A percentile compares a stretch with the other conserved stretches of the same genome.
phyloP scores from a whole-genome alignment of 2,113 vertebrate genomes.

The Oxyura jamaicensis region DNA sequence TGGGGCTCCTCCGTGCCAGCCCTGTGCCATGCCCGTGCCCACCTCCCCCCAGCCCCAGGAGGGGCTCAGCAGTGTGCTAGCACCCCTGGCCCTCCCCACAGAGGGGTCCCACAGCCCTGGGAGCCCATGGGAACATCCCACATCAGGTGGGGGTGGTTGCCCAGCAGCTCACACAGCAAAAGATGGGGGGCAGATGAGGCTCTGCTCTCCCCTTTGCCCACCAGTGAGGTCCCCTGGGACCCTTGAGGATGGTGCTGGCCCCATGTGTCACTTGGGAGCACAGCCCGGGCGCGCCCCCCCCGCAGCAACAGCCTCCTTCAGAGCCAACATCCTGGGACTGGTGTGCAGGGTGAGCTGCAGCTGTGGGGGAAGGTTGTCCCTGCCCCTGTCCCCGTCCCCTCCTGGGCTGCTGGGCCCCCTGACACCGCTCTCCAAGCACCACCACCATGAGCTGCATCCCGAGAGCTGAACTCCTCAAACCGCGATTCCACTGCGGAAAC shows the following conservation, averaged over 20 bases:
- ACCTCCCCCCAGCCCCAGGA: neutral
- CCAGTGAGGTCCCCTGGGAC: neutral
- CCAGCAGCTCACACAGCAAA: neutral
- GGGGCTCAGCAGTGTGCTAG: fast-evolving
- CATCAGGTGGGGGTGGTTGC: neutral
- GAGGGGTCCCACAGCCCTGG: neutral
- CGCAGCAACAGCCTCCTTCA: neutral
- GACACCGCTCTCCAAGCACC: fast-evolving
- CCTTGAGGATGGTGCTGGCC: neutral
- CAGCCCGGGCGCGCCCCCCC: too few species aligned
- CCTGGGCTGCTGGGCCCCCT: neutral
- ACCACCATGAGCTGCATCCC: neutral
- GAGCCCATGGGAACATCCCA: neutral
- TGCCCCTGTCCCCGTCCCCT: neutral
- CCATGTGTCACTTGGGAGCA: neutral
- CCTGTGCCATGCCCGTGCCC: neutral
- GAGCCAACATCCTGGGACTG: neutral
- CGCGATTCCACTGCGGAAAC: slow-evolving; percentile 38
- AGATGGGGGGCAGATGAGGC: fast-evolving
- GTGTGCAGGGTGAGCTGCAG: neutral
- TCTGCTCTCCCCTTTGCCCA: neutral
- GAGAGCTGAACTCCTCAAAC: neutral
- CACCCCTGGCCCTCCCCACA: neutral
- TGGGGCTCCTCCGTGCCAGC: neutral
- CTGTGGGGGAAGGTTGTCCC: neutral